Evolutionary conservation across 1,140 invertebrate genomes (phyloP).

Genomic region (Periplaneta americana): DNA sequence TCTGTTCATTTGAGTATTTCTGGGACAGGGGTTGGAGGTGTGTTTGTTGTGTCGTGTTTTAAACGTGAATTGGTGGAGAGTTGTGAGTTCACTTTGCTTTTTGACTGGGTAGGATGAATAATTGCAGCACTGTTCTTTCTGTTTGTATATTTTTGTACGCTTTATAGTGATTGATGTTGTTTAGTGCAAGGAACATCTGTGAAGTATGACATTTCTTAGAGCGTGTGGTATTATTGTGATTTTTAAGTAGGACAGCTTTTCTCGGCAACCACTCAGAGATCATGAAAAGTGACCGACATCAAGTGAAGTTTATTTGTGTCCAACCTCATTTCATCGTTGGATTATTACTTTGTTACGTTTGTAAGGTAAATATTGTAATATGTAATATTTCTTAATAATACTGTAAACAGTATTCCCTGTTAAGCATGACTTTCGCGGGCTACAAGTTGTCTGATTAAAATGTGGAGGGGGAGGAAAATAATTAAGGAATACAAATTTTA

Average conservation of each 20-base stretch:
- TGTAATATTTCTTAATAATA: too few relatives aligned
- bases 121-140: neutral
- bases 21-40: neutral
- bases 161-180: neutral
- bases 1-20: neutral
- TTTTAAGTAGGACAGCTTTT: neutral
- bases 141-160: neutral
- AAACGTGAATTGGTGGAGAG: neutral
- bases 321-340: neutral
- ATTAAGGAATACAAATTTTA: too few relatives aligned
- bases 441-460: neutral
- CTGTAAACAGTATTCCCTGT: neutral
- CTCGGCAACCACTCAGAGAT: neutral
- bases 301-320: neutral
- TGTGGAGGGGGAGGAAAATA: too few relatives aligned
- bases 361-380: neutral
- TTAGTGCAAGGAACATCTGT: neutral
- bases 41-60: neutral
- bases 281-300: neutral
- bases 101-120: neutral
- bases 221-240: neutral
- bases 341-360: neutral
- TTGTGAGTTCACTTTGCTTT: neutral
- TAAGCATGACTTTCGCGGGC: neutral
- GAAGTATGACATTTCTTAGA: neutral